A percentile compares a stretch with the other conserved stretches of the same genome.
phyloP scores from a whole-genome alignment of 2,888 invertebrate genomes.

The Pandemis heparana region DNA sequence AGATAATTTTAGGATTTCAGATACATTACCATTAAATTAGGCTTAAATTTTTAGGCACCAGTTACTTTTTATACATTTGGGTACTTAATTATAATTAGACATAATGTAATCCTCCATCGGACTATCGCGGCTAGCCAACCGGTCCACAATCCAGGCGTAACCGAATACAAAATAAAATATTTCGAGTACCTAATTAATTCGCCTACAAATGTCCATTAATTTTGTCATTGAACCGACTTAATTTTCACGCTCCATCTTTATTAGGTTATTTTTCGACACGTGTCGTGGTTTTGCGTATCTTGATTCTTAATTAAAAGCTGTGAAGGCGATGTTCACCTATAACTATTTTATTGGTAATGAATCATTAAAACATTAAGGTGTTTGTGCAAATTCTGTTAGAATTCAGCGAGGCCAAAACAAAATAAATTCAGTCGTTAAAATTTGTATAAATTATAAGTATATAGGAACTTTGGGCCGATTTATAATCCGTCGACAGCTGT shows the following conservation, averaged over 20 bases:
- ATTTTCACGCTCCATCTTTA: constrained; percentile 15
- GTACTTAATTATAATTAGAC: no score
- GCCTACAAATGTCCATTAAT: constrained; percentile 9
- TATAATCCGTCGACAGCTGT: no score
- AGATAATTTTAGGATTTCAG: no score
- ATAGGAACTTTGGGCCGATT: no score
- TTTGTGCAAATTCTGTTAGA: neutral
- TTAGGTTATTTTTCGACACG: constrained; percentile 8
- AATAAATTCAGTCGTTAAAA: neutral
- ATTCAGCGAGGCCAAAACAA: neutral
- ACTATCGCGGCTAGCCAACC: neutral
- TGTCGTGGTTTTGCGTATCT: neutral
- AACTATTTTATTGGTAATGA: no score
- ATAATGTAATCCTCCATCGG: no score
- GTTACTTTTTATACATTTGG: no score
- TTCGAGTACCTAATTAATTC: neutral
- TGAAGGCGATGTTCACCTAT: no score
- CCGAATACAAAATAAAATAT: constrained; percentile 3
- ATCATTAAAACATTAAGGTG: neutral
- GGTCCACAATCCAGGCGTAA: neutral
- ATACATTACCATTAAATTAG: no score
- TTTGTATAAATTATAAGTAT: neutral
- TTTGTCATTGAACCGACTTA: constrained; percentile 14
- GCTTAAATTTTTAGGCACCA: no score
- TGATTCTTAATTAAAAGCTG: no score